Base-by-base conservation (phyloP, 2,113 vertebrate species). In the Leptosomus discolor region DNA sequence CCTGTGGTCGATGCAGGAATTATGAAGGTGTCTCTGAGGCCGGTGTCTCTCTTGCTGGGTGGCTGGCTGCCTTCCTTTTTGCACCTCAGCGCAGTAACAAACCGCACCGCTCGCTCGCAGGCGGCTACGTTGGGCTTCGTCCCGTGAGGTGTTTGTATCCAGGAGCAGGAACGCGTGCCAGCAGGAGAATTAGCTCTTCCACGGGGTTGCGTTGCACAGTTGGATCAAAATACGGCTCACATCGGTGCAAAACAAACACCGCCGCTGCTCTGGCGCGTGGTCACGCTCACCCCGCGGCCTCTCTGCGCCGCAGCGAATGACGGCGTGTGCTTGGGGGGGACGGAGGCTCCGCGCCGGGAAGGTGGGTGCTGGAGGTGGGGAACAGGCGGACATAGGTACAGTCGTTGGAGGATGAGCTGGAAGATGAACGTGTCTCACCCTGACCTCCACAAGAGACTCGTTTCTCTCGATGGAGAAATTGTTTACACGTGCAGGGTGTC, bases 41-140 rank as follows among this genome's bases (percentile, higher is more conserved):
- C 10, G 43, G 57, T 48, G 41, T 32, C 65, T 36, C 39, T n/a
- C n/a, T n/a, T n/a, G 12, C 45, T 64, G 0, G 2, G 23, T 17
- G 7, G 3, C 67, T 68, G 53, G 14, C n/a, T n/a, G n/a, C n/a
- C 27, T 68, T 30, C 20, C 30, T 21, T n/a, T 21, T 48, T 45
- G 61, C 8, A 26, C 70, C 65, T 17, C 76, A 17, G 27, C 23
- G 1, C 24, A 2, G 46, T 1, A 8, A 21, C 36, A 30, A 37
- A 6, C 16, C 45, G 0, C 11, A 2, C 8, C 4, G 6, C 53
- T 39, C 27, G 0, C 9, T 29, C 27, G 1, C 57, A 7, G 36
- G 32, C 3, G 0, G 26, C 11, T 29, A 11, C 4, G 0, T 3
- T 3, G 0, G 36, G 46, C 12, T 70, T 15, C 5, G 4, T 64